phyloP scores from a whole-genome alignment of 2,888 invertebrate species.

The Achlya flavicornis region DNA sequence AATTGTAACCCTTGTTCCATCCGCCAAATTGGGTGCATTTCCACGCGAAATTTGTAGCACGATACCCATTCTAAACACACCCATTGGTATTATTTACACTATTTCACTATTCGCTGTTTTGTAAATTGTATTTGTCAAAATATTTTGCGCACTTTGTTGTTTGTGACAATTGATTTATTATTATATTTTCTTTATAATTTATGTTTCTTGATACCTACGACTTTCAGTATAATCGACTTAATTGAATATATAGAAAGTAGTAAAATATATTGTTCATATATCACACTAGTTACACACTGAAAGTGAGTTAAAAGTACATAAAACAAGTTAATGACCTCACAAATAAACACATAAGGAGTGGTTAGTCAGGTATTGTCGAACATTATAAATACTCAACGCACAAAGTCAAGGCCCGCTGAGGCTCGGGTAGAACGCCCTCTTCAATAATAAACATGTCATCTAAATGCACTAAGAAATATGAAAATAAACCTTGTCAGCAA shows the following conservation, averaged over 20 bases:
- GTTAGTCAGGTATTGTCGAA: slow-evolving; percentile 42
- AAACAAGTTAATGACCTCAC: slow-evolving; percentile 10
- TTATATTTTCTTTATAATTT: too few relatives aligned
- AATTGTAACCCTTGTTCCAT: slow-evolving; percentile 78
- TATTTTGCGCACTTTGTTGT: not conserved
- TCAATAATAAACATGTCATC: slow-evolving; percentile 42
- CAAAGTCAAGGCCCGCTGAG: slow-evolving; percentile 63
- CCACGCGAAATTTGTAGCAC: slow-evolving; percentile 72
- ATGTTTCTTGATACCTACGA: too few relatives aligned
- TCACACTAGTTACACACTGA: too few relatives aligned
- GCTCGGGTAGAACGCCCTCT: slow-evolving; percentile 43
- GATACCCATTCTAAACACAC: slow-evolving; percentile 58
- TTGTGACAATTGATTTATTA: too few relatives aligned
- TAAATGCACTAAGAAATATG: slow-evolving; percentile 26
- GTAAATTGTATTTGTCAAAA: not conserved
- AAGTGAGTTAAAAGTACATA: slow-evolving; percentile 9
- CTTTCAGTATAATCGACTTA: too few relatives aligned
- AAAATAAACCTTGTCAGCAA: slow-evolving; percentile 45
- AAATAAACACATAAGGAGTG: slow-evolving; percentile 10
- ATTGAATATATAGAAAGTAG: too few relatives aligned
- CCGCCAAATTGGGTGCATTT: slow-evolving; percentile 79
- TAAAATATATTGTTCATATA: too few relatives aligned
- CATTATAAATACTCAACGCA: slow-evolving; percentile 61
- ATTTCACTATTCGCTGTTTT: slow-evolving; percentile 14
- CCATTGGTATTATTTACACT: slow-evolving; percentile 46